These are phyloP conservation scores for Macrotrachela quadricornifera DNA, from an alignment of 1,140 invertebrate genomes.

Conservation along the genomic window DNA sequence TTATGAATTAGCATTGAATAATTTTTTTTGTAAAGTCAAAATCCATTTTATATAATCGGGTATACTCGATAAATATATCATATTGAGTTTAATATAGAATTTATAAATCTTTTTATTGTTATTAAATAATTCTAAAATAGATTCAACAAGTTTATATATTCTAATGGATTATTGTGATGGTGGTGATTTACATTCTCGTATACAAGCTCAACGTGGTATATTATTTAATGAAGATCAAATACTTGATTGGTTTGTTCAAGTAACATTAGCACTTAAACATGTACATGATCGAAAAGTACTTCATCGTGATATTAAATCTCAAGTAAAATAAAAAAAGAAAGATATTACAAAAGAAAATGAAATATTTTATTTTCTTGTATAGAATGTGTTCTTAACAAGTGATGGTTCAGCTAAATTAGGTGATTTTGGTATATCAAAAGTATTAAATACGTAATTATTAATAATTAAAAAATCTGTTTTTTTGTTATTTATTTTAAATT, in stretches of 20 bases:
- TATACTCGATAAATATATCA: no score
- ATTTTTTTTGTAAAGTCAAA: no score
- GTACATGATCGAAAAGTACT: conserved; percentile 36
- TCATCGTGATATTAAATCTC: conserved; percentile 38
- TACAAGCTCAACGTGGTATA: neutral
- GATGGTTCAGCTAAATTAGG: conserved; percentile 36
- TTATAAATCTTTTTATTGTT: no score
- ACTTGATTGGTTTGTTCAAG: conserved; percentile 35
- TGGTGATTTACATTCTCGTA: conserved; percentile 29
- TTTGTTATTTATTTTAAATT: conserved; percentile 13
- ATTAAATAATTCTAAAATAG: no score
- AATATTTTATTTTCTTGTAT: conserved; percentile 10
- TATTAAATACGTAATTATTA: conserved; percentile 24
- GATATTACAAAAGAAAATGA: neutral
- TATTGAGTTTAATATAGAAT: no score
- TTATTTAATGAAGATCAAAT: conserved; percentile 14
- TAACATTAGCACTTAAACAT: conserved; percentile 34
- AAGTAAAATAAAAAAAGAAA: conserved; percentile 14
- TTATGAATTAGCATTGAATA: no score
- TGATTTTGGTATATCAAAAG: conserved; percentile 39
- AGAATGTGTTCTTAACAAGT: conserved; percentile 37
- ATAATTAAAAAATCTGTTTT: no score
- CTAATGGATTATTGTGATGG: conserved; percentile 39
- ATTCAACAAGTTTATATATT: conserved; percentile 32
- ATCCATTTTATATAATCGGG: no score